These are phyloP conservation scores for Nanorana parkeri DNA, from an alignment of 2,113 vertebrate species.

Conservation along the genomic window DNA sequence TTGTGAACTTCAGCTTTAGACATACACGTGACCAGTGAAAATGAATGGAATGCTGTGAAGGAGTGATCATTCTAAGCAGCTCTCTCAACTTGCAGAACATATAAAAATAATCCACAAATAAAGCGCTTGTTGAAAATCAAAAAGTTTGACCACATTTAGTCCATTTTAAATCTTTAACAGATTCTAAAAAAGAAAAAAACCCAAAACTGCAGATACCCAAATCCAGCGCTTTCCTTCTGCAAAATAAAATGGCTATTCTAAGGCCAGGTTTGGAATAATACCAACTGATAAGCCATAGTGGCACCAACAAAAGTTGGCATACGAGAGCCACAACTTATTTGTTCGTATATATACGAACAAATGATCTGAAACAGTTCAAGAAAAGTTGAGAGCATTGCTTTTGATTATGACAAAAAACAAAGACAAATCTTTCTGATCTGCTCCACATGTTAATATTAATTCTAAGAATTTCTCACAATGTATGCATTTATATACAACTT, in stretches of 20 bases:
- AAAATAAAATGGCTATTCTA: too few species aligned
- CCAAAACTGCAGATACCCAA: too few species aligned
- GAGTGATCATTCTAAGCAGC: background rate
- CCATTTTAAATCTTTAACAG: too few species aligned
- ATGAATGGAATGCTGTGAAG: background rate
- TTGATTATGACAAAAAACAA: constrained; percentile 10
- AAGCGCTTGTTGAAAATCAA: too few species aligned
- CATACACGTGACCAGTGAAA: background rate
- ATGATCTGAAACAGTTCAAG: background rate
- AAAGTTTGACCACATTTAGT: too few species aligned
- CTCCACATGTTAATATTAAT: constrained; percentile 30
- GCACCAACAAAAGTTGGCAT: background rate
- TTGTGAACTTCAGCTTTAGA: background rate
- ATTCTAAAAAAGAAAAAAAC: too few species aligned
- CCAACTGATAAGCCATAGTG: background rate
- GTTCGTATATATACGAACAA: background rate
- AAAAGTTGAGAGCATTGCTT: constrained; percentile 44
- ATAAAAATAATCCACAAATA: background rate
- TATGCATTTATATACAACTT: too few species aligned
- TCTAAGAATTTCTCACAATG: too few species aligned
- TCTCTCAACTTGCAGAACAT: background rate
- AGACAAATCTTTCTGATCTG: constrained; percentile 24
- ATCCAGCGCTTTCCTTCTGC: background rate
- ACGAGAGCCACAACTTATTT: background rate
- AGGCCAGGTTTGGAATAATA: background rate